Percentiles rank a stretch among this genome's conserved stretches.
Evolutionary conservation across 2,113 vertebrate genomes (phyloP).

Genomic region (cattle (Bos taurus)): DNA sequence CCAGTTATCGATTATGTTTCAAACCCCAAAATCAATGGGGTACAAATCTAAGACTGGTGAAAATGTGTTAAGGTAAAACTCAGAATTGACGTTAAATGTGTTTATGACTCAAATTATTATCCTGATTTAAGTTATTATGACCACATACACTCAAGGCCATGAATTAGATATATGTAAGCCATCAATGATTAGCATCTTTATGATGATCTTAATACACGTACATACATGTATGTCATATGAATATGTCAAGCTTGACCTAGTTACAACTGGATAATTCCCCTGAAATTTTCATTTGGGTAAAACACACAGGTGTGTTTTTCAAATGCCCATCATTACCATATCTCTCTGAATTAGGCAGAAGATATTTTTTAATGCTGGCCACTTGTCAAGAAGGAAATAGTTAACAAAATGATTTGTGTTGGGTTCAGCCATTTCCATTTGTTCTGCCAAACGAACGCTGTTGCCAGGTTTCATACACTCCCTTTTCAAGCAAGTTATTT

Average conservation of each 20-base stretch:
- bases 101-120: not conserved
- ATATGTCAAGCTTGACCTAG: not conserved
- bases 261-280: not conserved
- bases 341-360: not conserved
- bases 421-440: not conserved
- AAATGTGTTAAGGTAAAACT: not conserved
- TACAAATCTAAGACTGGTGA: not conserved
- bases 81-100: not conserved
- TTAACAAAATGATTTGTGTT: not conserved
- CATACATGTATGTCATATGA: not conserved
- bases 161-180: not conserved
- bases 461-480: not conserved
- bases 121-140: constrained; percentile 7
- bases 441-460: not conserved
- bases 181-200: not conserved
- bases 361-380: not conserved
- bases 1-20: constrained; percentile 65
- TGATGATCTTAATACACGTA: not conserved
- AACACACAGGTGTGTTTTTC: not conserved
- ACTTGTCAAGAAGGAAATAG: constrained; percentile 11
- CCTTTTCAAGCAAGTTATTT: constrained; percentile 18
- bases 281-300: not conserved
- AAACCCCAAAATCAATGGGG: not conserved
- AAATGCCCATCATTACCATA: not conserved
- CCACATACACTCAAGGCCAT: not conserved